Evolutionary conservation across 2,888 invertebrate genomes (phyloP), one percentile per base, ranked within the genome.

Genomic region (Dysmachus trigonus): DNA sequence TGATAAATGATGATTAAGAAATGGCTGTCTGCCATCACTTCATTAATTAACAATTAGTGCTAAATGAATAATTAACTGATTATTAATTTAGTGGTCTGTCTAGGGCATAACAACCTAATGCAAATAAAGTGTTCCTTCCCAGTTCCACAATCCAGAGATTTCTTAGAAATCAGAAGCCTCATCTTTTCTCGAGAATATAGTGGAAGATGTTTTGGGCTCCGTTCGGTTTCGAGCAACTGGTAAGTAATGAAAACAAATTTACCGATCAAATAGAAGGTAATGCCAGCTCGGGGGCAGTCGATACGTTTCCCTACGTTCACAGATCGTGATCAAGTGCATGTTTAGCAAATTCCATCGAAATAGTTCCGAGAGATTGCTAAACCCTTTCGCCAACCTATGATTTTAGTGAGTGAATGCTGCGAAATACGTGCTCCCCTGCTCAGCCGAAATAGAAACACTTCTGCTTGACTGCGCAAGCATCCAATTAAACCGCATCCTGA

Each of bases 401-500:
- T 87, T 87, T 87, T 10, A 71, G n/a, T 51, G 27, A 47, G 8
- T 18, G 38, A 82, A 82, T 33, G 82, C 82, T 35, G 82, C 82
- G 27, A 62, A 82, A 82, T 82, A 82, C 82, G 82, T 82, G 82
- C 82, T 62, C 62, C 71, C 27, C 71, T 10, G 22, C 62, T 10
- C 41, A 62, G 22, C 31, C 82, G 22, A 82, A 82, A 53, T 82
- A 41, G 83, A 87, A 86, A 87, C 87, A 87, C 86, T 87, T 86
- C 87, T 87, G 87, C 86, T 86, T 71, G 79, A 71, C 31, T 86
- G 81, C 79, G 35, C 53, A 62, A 31, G 31, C 51, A 85, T 82
- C 83, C 85, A 86, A 87, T 86, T 71, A 86, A 87, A 86, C 51
- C 85, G 76, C 83, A 87, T 87, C 79, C 86, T 86, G 76, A 77